Conservation (phyloP, 2,113 vertebrate species). For the Tragelaphus strepsiceros region DNA sequence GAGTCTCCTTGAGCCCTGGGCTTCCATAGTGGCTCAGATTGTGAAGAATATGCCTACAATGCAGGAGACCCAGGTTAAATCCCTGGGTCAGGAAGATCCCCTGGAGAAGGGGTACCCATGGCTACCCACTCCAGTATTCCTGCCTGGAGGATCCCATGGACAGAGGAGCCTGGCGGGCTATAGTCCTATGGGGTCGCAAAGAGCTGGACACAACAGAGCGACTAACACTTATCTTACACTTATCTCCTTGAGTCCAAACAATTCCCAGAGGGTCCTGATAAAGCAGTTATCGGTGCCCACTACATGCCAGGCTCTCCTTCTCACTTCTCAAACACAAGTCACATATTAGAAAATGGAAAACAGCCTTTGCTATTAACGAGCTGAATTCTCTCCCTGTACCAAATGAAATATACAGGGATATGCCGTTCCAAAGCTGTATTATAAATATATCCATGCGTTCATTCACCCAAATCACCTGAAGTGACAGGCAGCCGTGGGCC, state of each 20-base stretch:
- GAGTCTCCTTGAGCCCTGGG: neutral
- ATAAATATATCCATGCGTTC: neutral
- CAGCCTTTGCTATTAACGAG: rapidly evolving
- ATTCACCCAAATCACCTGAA: neutral
- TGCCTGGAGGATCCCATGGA: neutral
- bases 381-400: neutral
- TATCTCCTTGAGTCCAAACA: neutral
- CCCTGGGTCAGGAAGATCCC: neutral
- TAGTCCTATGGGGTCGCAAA: neutral
- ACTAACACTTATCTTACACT: neutral
- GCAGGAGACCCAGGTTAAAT: neutral
- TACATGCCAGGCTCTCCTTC: neutral
- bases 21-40: neutral
- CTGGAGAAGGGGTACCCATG: neutral
- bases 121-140: neutral
- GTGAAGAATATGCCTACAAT: neutral
- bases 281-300: neutral
- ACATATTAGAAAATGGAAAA: neutral
- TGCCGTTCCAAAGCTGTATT: neutral
- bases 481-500: neutral
- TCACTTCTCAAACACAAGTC: neutral
- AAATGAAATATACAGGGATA: neutral
- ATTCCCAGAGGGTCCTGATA: neutral
- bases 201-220: neutral
- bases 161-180: neutral